These are phyloP conservation scores for Saccostrea echinata DNA, from an alignment of 1,140 invertebrate species.

Conservation along the genomic window DNA sequence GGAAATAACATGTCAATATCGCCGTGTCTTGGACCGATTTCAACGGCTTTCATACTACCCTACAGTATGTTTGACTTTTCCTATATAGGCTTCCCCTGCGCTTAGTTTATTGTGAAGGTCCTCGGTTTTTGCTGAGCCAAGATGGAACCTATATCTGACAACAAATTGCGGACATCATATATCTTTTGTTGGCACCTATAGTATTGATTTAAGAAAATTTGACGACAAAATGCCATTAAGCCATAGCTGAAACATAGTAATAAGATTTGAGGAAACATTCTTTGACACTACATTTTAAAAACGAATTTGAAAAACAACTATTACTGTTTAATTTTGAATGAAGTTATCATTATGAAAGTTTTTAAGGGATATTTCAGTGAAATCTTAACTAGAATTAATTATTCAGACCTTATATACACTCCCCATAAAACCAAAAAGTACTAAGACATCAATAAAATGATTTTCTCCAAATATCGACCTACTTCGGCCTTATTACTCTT, in stretches of 20 bases:
- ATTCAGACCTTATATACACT: background rate
- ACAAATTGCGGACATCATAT: background rate
- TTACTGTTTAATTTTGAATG: background rate
- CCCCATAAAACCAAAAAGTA: background rate
- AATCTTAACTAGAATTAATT: background rate
- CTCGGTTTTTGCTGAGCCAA: background rate
- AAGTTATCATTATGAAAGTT: background rate
- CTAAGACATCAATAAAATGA: constrained; percentile 12
- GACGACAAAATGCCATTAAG: background rate
- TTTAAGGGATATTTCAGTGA: background rate
- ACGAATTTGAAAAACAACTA: background rate
- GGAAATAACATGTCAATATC: constrained; percentile 37
- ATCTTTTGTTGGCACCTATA: background rate
- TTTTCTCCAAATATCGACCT: constrained; percentile 15
- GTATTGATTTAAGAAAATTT: background rate
- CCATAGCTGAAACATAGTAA: background rate
- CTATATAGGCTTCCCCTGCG: background rate
- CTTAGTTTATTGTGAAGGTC: background rate
- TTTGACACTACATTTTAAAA: background rate
- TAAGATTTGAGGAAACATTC: background rate
- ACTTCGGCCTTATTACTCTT: background rate
- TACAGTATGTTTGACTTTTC: background rate
- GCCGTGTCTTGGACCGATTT: background rate
- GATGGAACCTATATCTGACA: background rate
- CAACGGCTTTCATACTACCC: background rate